Evolutionary conservation across 2,888 invertebrate genomes (phyloP).

Genomic region (Brenthis ino): DNA sequence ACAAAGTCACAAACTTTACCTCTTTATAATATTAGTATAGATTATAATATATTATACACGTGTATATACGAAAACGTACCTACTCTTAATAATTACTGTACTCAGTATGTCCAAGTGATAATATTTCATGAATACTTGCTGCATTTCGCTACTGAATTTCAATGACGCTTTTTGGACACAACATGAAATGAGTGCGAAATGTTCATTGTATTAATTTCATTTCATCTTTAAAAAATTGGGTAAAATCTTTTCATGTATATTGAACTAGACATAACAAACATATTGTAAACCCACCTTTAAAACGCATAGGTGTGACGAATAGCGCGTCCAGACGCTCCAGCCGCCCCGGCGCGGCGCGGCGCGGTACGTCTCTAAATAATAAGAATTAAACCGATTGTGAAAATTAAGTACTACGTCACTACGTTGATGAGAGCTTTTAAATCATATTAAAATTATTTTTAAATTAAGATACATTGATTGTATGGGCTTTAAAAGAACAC

Average conservation of each 20-base stretch:
- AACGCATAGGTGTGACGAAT: constrained; percentile 5
- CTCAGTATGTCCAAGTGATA: too few species aligned
- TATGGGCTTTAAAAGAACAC: neutral
- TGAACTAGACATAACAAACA: neutral
- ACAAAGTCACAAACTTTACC: too few species aligned
- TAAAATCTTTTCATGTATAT: neutral
- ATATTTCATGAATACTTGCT: too few species aligned
- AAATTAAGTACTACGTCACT: constrained; percentile 19
- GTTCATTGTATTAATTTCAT: too few species aligned
- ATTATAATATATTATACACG: too few species aligned
- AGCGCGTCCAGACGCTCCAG: constrained; percentile 17
- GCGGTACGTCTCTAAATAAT: constrained; percentile 12
- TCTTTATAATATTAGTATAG: too few species aligned
- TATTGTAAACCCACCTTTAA: constrained; percentile 20
- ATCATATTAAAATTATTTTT: constrained; percentile 11
- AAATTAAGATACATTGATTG: neutral
- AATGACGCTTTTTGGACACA: too few species aligned
- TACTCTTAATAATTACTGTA: too few species aligned
- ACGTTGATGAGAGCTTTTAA: neutral
- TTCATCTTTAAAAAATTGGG: neutral
- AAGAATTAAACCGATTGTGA: constrained; percentile 14
- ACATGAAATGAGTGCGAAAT: too few species aligned
- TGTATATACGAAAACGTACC: too few species aligned
- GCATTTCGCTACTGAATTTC: too few species aligned
- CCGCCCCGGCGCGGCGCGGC: constrained; percentile 4